These are phyloP conservation scores for Coleophora flavipennella DNA, from an alignment of 2,888 invertebrate species.

Conservation along the genomic window DNA sequence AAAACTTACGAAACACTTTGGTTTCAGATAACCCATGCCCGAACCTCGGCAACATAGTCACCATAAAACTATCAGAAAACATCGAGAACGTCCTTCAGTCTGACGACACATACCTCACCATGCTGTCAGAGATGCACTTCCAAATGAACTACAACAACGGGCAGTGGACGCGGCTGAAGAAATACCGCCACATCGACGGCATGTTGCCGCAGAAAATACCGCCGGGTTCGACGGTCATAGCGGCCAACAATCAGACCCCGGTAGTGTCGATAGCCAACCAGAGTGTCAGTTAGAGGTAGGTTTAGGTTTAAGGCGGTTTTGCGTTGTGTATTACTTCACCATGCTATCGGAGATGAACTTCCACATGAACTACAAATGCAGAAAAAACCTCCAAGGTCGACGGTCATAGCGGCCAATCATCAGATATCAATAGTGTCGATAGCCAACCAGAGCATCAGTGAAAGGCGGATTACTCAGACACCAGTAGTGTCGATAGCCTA, in stretches of 20 bases:
- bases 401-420: slow-evolving; percentile 52
- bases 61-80: slow-evolving; percentile 94
- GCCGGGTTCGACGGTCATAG: slow-evolving; percentile 54
- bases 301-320: not conserved
- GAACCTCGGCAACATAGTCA: slow-evolving; percentile 96
- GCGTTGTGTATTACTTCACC: slow-evolving; percentile 51
- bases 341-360: slow-evolving; percentile 96
- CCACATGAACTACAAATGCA: slow-evolving; percentile 95
- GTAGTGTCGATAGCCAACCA: slow-evolving; percentile 61
- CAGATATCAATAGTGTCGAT: slow-evolving; percentile 58
- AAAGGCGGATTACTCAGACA: slow-evolving; percentile 51
- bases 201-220: slow-evolving; percentile 62
- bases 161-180: slow-evolving; percentile 95
- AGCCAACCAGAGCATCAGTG: slow-evolving; percentile 58
- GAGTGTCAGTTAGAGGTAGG: slow-evolving; percentile 41
- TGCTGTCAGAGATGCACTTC: slow-evolving; percentile 95
- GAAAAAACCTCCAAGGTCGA: slow-evolving; percentile 58
- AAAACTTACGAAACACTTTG: slow-evolving; percentile 2
- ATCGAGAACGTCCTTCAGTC: slow-evolving; percentile 89
- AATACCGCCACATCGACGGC: slow-evolving; percentile 83
- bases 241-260: slow-evolving; percentile 54
- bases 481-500: slow-evolving; percentile 93
- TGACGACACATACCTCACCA: slow-evolving; percentile 84
- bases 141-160: slow-evolving; percentile 99
- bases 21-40: slow-evolving; percentile 94